Base-by-base conservation (phyloP, 2,797 vertebrate genomes). In the Triplophysa yarkandensis region DNA sequence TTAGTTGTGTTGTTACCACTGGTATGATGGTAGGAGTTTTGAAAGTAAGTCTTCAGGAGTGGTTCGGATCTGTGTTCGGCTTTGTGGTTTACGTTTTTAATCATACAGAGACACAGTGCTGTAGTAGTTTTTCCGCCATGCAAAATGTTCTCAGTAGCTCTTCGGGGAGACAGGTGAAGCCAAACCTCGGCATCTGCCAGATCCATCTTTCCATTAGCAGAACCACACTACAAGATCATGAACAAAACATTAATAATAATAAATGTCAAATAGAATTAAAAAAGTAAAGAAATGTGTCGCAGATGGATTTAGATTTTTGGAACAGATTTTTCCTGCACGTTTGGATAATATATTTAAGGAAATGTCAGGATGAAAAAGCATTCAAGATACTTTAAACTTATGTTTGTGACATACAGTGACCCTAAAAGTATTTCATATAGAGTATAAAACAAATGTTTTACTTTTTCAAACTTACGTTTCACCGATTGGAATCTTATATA, bases 31-130 rank as follows among this genome's bases (percentile, higher is more conserved):
- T 54, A 41, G n/a, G 50, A 46, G 27, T 72, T 64, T 52, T 36
- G 10, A 13, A 48, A 48, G 43, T 41, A 27, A 17, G 43, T 27
- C 30, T 4, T 32, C 4, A 25, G 30, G 55, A 34, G 43, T 61
- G 10, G 6, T 39, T 27, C 16, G 11, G 44, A 8, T 32, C 34
- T 44, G 39, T 74, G 10, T 50, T 44, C 10, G 55, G 17, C 17
- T 58, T 28, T 62, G 43, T 62, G 11, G 1, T 62, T 71, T 44
- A n/a, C 36, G 25, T 44, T 64, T 17, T 44, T 25, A 8, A 16
- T 57, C 36, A 23, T 21, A 28, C 60, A 74, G 27, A 66, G 71
- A 74, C 39, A 66, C 62, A 65, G 36, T 44, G 50, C 50, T 66
- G 71, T 74, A 57, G 36, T 63, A 19, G 7, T 8, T n/a, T 58